Conservation (phyloP, 2,113 vertebrate genomes). For the Poeciliopsis occidentalis region DNA sequence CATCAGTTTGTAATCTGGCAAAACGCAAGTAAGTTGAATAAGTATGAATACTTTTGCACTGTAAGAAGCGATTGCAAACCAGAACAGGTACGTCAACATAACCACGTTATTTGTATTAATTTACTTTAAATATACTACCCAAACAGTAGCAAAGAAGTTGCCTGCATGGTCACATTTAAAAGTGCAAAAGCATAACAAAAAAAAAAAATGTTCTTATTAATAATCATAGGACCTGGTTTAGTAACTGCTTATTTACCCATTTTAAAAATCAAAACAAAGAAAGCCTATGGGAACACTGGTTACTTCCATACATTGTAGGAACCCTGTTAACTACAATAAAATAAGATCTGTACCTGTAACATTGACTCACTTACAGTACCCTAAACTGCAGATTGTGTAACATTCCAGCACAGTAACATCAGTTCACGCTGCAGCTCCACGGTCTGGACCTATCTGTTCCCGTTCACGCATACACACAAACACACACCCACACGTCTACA, state of each 20-base stretch:
- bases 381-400: conserved; percentile 2
- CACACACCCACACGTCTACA: not conserved
- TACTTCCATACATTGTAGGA: not conserved
- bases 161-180: conserved; percentile 10
- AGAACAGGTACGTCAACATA: conserved; percentile 5
- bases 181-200: conserved; percentile 44
- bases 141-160: conserved; percentile 12
- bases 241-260: conserved; percentile 18
- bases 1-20: not conserved
- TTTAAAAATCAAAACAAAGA: not conserved
- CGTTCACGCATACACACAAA: not conserved
- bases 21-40: not conserved
- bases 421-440: conserved; percentile 17
- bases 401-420: conserved; percentile 19
- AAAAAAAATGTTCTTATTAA: not conserved
- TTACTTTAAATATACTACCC: conserved; percentile 36
- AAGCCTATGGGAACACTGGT: not conserved
- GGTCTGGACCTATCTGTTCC: conserved; percentile 2
- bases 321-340: conserved; percentile 7
- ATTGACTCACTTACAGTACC: conserved; percentile 12
- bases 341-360: conserved; percentile 6
- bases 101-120: conserved; percentile 8
- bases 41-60: not conserved
- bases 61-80: not conserved
- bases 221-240: not conserved